Percentiles rank a stretch among this genome's conserved stretches.
phyloP scores from a whole-genome alignment of 2,888 invertebrate genomes.

The Bruchidius siliquastri region DNA sequence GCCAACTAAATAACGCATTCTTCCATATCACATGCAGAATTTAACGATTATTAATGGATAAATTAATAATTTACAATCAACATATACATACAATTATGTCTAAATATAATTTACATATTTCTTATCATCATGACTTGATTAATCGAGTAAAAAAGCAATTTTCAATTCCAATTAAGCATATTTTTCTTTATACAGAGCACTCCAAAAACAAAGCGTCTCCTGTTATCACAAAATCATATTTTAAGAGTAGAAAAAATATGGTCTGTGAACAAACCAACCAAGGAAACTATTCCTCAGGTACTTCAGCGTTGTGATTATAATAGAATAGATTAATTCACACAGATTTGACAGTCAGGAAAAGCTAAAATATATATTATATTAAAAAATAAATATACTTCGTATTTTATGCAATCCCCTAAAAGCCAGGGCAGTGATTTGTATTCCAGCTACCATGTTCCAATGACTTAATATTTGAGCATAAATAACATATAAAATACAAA shows the following conservation, averaged over 20 bases:
- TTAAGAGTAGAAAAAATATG: not conserved
- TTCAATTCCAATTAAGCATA: constrained; percentile 51
- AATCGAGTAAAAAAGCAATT: constrained; percentile 48
- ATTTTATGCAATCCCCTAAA: no score
- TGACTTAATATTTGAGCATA: no score
- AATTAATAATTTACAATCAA: constrained; percentile 24
- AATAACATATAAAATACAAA: no score
- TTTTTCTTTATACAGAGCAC: constrained; percentile 35
- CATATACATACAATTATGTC: constrained; percentile 1
- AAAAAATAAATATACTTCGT: no score
- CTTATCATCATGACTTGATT: constrained; percentile 36
- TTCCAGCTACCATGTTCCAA: no score
- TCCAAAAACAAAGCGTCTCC: constrained; percentile 21
- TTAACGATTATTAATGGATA: constrained; percentile 42
- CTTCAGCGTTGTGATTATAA: not conserved
- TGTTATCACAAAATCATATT: not conserved
- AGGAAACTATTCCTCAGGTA: not conserved
- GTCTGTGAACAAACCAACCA: not conserved
- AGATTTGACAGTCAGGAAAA: not conserved
- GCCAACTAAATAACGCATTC: constrained; percentile 35
- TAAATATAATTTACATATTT: constrained; percentile 30
- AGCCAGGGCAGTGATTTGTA: no score
- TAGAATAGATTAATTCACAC: not conserved
- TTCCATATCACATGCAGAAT: constrained; percentile 45
- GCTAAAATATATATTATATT: no score